phyloP scores from a whole-genome alignment of 2,888 invertebrate genomes.

The Gortyna flavago region DNA sequence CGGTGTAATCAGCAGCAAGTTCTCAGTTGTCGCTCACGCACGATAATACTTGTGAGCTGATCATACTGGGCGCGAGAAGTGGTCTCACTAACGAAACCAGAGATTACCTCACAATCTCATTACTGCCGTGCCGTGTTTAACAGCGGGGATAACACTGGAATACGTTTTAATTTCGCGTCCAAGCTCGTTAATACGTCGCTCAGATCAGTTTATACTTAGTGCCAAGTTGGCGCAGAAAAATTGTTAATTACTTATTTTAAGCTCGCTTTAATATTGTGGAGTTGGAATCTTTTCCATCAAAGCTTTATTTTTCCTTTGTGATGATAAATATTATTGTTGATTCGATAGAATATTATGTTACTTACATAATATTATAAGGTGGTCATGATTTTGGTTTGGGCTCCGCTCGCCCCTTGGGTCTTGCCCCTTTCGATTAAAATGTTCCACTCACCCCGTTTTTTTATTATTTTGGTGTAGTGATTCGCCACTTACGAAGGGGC shows the following conservation, averaged over 20 bases:
- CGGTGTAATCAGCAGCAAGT: constrained; percentile 83
- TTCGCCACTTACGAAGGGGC: no score
- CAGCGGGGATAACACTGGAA: constrained; percentile 76
- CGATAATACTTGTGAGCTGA: constrained; percentile 79
- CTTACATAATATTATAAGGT: not conserved
- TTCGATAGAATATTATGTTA: not conserved
- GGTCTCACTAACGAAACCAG: constrained; percentile 79
- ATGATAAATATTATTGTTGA: not conserved
- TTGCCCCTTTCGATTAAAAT: no score
- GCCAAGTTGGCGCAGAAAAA: constrained; percentile 58
- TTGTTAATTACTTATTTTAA: constrained; percentile 64
- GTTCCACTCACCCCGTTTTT: no score
- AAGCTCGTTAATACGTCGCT: constrained; percentile 69
- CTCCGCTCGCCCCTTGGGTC: no score
- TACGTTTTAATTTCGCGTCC: constrained; percentile 78
- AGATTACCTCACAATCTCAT: constrained; percentile 84
- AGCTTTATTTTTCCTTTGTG: not conserved
- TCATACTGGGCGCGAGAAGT: constrained; percentile 68
- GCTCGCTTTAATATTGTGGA: constrained; percentile 28
- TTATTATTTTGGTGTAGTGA: no score
- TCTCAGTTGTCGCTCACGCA: constrained; percentile 83
- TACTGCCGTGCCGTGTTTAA: constrained; percentile 76
- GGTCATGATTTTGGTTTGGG: no score
- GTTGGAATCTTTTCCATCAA: constrained; percentile 1
- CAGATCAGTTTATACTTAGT: constrained; percentile 65